Evolutionary conservation across 2,888 invertebrate species (phyloP), one percentile per base, ranked within the genome.

Genomic region (Capitulum mitella): DNA sequence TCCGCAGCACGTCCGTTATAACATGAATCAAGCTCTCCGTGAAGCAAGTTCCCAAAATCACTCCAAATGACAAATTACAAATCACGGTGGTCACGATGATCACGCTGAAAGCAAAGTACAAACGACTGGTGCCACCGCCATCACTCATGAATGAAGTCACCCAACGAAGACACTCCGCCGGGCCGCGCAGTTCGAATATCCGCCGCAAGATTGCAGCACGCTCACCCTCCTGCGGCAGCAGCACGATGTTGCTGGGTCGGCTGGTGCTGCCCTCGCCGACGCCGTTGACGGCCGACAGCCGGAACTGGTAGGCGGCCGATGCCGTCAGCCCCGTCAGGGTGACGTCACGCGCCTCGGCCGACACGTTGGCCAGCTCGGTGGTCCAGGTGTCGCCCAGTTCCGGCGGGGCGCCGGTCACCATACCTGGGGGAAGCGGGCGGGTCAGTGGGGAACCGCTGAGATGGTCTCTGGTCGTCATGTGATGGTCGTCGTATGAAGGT

Each of bases 211-310:
- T 58, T 26, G 22, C 58, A 58, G n/a, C 61, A 61, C n/a, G n/a
- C 61, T 88, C 89, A 97, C 96, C 95, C 91, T 98, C 97, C 89
- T 98, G 97, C 0, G 98, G 98, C 83, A 99, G 88, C 83, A 93
- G 92, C 78, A 99, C 90, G 78, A 93, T 90, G 84, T 94, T 94
- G 82, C 95, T 95, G 0, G 97, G 92, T 80, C 92, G 92, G 0
- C 97, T 97, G 2, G 95, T 91, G 0, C 93, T 91, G 5, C 98
- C 98, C 85, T 97, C 95, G 0, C 98, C 98, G 0, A 98, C 97
- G 78, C 93, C 92, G 86, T 99, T 99, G 22, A 97, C 93, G 26
- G 98, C 97, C 81, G 94, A 94, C n/a, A 99, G 94, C 81, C 98
- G 89, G 86, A 99, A 99, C 86, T 97, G 96, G 86, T 98, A 99